phyloP scores from a whole-genome alignment of 2,113 vertebrate species.

The Anthoscopus minutus region DNA sequence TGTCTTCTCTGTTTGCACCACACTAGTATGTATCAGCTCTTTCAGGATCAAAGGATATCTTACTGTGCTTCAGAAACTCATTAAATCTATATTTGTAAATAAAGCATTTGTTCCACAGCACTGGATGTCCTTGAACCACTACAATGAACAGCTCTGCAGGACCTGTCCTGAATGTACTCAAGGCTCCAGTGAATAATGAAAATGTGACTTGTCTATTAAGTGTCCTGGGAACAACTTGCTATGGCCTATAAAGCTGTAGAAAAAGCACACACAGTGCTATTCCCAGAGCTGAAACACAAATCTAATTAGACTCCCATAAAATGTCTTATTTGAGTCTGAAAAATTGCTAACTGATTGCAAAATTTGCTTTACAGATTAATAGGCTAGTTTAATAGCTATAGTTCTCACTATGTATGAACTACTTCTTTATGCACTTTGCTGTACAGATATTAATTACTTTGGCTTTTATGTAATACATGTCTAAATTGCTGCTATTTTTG shows the following conservation, averaged over 20 bases:
- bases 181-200: conserved; percentile 52
- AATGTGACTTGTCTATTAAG: conserved; percentile 51
- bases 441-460: neutral
- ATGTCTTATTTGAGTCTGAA: conserved; percentile 25
- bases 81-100: conserved; percentile 68
- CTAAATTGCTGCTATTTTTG: neutral
- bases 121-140: conserved; percentile 64
- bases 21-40: conserved; percentile 22
- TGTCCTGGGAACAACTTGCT: conserved; percentile 57
- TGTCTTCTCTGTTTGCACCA: conserved; percentile 34
- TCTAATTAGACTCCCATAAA: conserved; percentile 8
- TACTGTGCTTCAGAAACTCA: conserved; percentile 59
- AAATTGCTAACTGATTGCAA: conserved; percentile 21
- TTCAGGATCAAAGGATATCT: conserved; percentile 67
- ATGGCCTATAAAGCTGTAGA: conserved; percentile 35
- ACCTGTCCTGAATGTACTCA: conserved; percentile 37
- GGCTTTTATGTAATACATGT: neutral
- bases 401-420: neutral
- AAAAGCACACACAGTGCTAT: neutral
- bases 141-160: conserved; percentile 44
- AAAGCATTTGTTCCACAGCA: conserved; percentile 59
- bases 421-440: neutral
- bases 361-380: conserved; percentile 29
- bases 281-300: conserved; percentile 24
- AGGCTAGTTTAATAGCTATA: neutral